Conservation (phyloP, 2,113 vertebrate species). For the Podocnemis expansa region DNA sequence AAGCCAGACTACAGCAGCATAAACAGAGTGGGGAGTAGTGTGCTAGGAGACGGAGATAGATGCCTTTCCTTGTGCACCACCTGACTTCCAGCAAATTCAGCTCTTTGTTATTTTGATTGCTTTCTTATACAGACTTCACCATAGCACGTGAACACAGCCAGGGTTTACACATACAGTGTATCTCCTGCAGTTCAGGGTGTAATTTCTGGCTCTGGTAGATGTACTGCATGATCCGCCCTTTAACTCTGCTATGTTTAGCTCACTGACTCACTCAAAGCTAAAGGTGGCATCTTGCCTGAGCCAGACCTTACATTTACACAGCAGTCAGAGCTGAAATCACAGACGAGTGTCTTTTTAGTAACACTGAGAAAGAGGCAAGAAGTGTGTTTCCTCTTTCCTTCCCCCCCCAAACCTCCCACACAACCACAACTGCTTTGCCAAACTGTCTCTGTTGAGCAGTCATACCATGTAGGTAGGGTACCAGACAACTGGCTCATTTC, state of each 20-base stretch:
- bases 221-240: not conserved
- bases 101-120: not conserved
- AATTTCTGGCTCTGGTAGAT: not conserved
- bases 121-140: not conserved
- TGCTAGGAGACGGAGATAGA: accelerated
- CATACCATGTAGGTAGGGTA: not conserved
- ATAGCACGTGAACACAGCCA: not conserved
- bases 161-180: not conserved
- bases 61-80: accelerated
- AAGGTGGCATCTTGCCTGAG: not conserved
- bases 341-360: not conserved
- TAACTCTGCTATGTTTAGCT: not conserved
- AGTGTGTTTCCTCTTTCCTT: not conserved
- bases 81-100: not conserved
- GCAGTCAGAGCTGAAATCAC: not conserved
- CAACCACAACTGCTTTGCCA: not conserved
- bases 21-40: not conserved
- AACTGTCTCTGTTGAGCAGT: not conserved
- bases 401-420: not conserved
- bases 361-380: no score
- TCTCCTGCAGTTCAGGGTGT: not conserved
- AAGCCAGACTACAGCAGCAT: not conserved
- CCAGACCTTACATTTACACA: not conserved
- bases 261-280: not conserved
- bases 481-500: not conserved